Conservation (phyloP, 37 sponge, comb jelly and placozoan species). For the Halichondria panicea region DNA sequence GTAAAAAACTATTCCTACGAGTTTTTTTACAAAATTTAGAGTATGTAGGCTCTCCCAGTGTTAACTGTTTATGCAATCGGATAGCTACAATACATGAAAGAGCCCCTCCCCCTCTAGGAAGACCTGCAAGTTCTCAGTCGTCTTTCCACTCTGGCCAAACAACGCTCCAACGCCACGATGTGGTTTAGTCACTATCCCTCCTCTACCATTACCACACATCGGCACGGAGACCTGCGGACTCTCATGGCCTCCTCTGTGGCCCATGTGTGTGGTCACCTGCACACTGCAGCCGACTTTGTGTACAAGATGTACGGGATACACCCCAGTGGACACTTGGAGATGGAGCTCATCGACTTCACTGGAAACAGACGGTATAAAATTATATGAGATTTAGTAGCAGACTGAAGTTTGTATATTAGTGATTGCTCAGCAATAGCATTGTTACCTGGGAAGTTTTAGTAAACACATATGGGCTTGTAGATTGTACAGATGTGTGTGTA, state of each 20-base stretch:
- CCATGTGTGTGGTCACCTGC: conserved; percentile 92
- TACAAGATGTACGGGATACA: conserved; percentile 68
- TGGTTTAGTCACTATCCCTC: conserved; percentile 89
- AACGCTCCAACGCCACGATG: conserved; percentile 61
- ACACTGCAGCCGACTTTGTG: conserved; percentile 49
- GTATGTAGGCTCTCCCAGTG: too few relatives aligned
- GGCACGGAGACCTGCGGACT: conserved; percentile 42
- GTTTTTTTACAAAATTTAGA: too few relatives aligned
- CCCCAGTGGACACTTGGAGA: conserved; percentile 72
- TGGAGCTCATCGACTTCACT: conserved; percentile 86
- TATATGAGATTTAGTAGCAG: background rate
- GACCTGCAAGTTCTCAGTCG: conserved; percentile 12
- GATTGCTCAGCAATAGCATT: too few relatives aligned
- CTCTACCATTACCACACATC: conserved; percentile 47
- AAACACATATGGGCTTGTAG: background rate
- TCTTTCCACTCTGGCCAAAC: background rate
- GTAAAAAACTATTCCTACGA: too few relatives aligned
- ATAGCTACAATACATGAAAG: too few relatives aligned
- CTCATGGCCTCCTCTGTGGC: conserved; percentile 56
- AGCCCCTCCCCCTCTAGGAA: conserved; percentile 15
- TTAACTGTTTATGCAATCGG: too few relatives aligned
- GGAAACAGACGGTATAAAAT: conserved; percentile 42
- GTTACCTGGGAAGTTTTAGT: background rate
- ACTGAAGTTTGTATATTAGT: background rate
- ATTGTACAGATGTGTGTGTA: background rate